These are phyloP conservation scores for Budorcas taxicolor DNA, from an alignment of 2,113 vertebrate genomes.

Conservation along the genomic window DNA sequence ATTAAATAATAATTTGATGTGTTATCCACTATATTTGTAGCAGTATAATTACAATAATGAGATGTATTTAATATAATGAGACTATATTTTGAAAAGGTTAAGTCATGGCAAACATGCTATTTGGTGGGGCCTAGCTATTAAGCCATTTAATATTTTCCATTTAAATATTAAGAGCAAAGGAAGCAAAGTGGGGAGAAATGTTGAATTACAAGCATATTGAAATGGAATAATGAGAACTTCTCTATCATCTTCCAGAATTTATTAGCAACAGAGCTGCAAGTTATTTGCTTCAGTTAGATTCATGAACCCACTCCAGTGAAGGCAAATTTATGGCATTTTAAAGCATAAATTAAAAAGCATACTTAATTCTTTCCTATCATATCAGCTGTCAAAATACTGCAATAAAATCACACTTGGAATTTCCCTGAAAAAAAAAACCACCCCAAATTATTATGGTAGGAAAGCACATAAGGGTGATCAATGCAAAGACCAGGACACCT, in stretches of 20 bases:
- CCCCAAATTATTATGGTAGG: not conserved
- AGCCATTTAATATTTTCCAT: constrained; percentile 50
- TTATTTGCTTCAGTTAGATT: not conserved
- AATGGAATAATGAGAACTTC: constrained; percentile 39
- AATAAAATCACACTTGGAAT: constrained; percentile 18
- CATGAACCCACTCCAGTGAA: not conserved
- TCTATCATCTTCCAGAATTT: not conserved
- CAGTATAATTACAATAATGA: constrained; percentile 64
- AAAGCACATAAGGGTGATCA: not conserved
- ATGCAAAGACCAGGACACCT: not conserved
- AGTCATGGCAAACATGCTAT: constrained; percentile 22
- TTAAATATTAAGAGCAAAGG: constrained; percentile 41
- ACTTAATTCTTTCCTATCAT: not conserved
- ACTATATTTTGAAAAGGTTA: constrained; percentile 46
- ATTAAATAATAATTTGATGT: constrained; percentile 65
- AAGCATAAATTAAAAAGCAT: constrained; percentile 17
- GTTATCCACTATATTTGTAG: constrained; percentile 41
- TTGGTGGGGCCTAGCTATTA: constrained; percentile 36
- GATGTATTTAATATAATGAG: constrained; percentile 64
- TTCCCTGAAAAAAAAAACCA: not conserved
- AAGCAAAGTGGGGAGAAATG: constrained; percentile 27
- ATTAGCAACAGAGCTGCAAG: not conserved
- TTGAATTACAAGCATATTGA: constrained; percentile 47
- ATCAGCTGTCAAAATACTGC: not conserved
- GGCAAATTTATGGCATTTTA: constrained; percentile 5